Base-by-base conservation (phyloP, 1,140 invertebrate genomes). In the Octopus sinensis region DNA sequence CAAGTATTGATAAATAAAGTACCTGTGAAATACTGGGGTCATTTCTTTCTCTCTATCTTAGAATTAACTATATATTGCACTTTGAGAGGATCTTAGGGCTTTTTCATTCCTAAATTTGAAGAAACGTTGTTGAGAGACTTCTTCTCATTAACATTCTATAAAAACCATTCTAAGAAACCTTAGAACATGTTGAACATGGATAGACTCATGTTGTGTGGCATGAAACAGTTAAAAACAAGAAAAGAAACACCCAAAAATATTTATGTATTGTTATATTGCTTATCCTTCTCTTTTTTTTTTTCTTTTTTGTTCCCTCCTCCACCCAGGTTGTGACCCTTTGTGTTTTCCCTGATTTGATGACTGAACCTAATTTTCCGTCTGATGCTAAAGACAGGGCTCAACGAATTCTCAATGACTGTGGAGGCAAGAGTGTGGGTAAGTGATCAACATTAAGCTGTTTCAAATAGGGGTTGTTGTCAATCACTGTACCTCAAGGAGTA, bases 301-400 rank as follows among this genome's bases (percentile, higher is more conserved):
- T 62, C 56, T 3, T 62, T 4, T 12, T 62, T 17, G 56, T 62
- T 62, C 56, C 56, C 4, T 62, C 4, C 17, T 62, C 56, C 9
- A 9, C 56, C 17, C 17, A 91, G 90, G 90, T 91, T 7, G 84
- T 90, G 12, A 94, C 96, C 0, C 89, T 97, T 53, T 94, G 96
- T 56, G 90, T 94, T 0, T 93, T 94, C 82, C 97, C 97, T 0
- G 91, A 93, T 0, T 88, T 98, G 6, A 80, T 90, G 84, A 92
- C 96, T 54, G 94, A 94, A 82, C 91, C 93, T 0, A 89, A 92
- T 4, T 96, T 96, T 89, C 96, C 96, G 0, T 91, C 93, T 0
- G 98, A 99, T 91, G 95, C 94, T 0, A 98, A 98, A 89, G 88
- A 93, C 79, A 93, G 95, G 77, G 97, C 96, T 0, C 90, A 90